Evolutionary conservation across 1,140 invertebrate species (phyloP).

Genomic region (Catajapyx aquilonaris): DNA sequence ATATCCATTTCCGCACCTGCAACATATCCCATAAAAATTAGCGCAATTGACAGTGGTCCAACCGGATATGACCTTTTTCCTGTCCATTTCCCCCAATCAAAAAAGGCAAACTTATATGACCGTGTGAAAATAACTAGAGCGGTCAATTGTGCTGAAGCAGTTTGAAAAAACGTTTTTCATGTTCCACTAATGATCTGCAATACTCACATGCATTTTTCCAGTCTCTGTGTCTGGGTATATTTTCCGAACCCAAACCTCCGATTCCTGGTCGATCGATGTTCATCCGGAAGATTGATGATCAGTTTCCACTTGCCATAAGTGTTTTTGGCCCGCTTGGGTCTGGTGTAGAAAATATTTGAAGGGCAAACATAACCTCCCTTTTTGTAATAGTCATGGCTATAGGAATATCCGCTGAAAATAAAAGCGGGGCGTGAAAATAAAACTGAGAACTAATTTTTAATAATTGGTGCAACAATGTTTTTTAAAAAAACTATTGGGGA

Average conservation of each 20-base stretch:
- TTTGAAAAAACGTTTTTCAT: no score
- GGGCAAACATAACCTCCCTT: slow-evolving; percentile 16
- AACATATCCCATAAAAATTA: no score
- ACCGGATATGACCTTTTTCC: no score
- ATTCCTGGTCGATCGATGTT: slow-evolving; percentile 8
- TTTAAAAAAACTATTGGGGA: no score
- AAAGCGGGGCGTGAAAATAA: slow-evolving; percentile 1
- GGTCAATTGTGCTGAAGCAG: no score
- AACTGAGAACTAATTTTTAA: background rate
- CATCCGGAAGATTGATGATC: slow-evolving; percentile 10
- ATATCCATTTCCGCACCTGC: no score
- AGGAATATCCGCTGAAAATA: slow-evolving; percentile 12
- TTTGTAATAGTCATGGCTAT: slow-evolving; percentile 13
- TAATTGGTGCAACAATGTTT: background rate
- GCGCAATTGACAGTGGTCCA: no score
- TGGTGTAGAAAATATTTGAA: slow-evolving; percentile 14
- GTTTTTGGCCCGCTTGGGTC: slow-evolving; percentile 14
- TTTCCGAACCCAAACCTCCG: slow-evolving; percentile 8
- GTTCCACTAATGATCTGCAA: no score
- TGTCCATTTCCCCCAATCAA: no score
- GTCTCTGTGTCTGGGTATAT: slow-evolving; percentile 13
- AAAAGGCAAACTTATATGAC: no score
- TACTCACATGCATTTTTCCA: slow-evolving; percentile 17
- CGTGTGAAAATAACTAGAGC: no score
- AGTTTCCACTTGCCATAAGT: slow-evolving; percentile 17